Evolutionary conservation across 2,113 vertebrate genomes (phyloP), one percentile per base, ranked within the genome.

Genomic region (Corydoras sp.): DNA sequence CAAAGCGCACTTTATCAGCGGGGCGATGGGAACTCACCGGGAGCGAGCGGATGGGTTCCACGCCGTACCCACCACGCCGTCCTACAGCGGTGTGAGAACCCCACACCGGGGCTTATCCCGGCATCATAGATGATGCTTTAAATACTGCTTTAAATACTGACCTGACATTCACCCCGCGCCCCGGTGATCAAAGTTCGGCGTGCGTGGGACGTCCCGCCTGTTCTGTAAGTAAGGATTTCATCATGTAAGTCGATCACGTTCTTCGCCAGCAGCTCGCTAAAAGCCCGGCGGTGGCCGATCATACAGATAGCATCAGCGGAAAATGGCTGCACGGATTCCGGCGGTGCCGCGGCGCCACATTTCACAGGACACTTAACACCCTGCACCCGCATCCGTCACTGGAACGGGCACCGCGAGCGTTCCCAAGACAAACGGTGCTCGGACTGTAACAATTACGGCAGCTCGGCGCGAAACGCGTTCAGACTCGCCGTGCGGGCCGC

Each of bases 201-300:
- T 43, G 7, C 35, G 7, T 2, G 35, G 35, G 7, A 5, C 7
- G 35, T 43, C 35, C 35, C 35, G 35, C 35, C 35, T 43, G 35
- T 43, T 43, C 1, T 4, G 35, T 43, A 43, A 43, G 6, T 35
- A 43, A 43, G 35, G 35, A 43, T 2, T 43, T 43, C 4, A 43
- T 43, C 7, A 43, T 43, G 35, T 43, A 43, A 43, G 1, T 1
- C 35, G 18, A 24, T 43, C 35, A 43, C 72, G 63, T 71, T 18
- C 63, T 31, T 60, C 62, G 64, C 72, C 64, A 75, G 65, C 8
- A 49, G 72, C 75, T 79, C 77, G 72, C 72, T 75, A 69, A 79
- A 79, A 72, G 60, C 50, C 73, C 48, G 62, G 69, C 69, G 59
- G 24, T 79, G 43, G 62, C 68, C 54, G 69, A 72, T 72, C 72